Evolutionary conservation across 1,140 invertebrate genomes (phyloP), one percentile per base, ranked within the genome.

Genomic region (Calliphora vicina): DNA sequence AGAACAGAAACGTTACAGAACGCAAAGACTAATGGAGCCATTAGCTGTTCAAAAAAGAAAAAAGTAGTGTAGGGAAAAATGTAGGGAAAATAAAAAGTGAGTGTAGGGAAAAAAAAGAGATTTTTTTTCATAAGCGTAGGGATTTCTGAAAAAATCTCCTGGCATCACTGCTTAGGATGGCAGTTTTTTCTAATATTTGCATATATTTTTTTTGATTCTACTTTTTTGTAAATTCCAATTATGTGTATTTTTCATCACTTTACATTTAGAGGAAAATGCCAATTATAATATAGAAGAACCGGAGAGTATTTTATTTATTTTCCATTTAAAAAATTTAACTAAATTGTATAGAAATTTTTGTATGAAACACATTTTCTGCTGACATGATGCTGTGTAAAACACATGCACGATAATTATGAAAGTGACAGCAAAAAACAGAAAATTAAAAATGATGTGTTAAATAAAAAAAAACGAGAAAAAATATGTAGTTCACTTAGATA

Each of bases 371-470:
- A 67, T 67, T 67, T 29, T 35, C 10, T 67, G 61, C 61, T 67
- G 61, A 67, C 61, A 67, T 23, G 23, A 67, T 0, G 20, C 61
- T 67, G 61, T 20, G 61, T 67, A 67, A 67, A 67, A 67, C 61
- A 67, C n/a, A 67, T 67, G 61, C 61, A 67, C 61, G 61, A 67
- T 25, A 67, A 67, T 67, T 67, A 67, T 67, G 20, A 67, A 67
- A 67, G 20, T 67, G 61, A 67, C 61, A 67, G 61, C 15, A 35
- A 57, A 57, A 57, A 23, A 10, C 61, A 23, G 15, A n/a, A 57
- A n/a, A n/a, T 17, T 6, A 67, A 67, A 67, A 67, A 67, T 67
- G 61, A 67, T 67, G 61, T 67, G 61, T 67, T 67, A 67, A 67
- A n/a, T n/a, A n/a, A n/a, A n/a, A n/a, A n/a, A 23, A 67, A 57